Conservation (phyloP, 1,140 invertebrate genomes). For the Papilio dardanus region DNA sequence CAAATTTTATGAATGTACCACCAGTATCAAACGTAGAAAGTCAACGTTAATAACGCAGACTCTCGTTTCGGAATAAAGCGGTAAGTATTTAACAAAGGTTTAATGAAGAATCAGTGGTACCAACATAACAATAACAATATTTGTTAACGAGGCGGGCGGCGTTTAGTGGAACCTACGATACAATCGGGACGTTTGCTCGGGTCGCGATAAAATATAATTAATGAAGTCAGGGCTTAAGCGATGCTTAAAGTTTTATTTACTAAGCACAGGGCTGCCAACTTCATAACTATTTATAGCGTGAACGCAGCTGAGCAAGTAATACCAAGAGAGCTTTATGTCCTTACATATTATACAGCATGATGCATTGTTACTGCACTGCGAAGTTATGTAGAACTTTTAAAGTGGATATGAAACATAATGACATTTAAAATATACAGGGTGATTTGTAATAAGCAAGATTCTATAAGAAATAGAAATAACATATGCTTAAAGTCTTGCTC, state of each 20-base stretch:
- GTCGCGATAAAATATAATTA: background rate
- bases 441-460: background rate
- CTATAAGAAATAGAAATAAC: background rate
- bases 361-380: slow-evolving; percentile 9
- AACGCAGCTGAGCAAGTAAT: slow-evolving; percentile 13
- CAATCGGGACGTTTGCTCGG: no score
- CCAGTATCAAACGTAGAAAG: background rate
- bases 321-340: slow-evolving; percentile 25
- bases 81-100: background rate
- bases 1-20: background rate
- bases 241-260: slow-evolving; percentile 23
- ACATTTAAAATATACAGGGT: background rate
- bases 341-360: slow-evolving; percentile 18
- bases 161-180: slow-evolving; percentile 9
- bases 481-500: no score
- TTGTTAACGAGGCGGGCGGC: background rate
- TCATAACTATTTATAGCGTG: slow-evolving; percentile 16
- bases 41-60: no score
- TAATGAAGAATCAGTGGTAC: background rate
- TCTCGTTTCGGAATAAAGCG: background rate
- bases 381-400: background rate
- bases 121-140: slow-evolving; percentile 23
- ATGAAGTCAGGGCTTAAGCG: slow-evolving; percentile 23
- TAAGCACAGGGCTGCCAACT: slow-evolving; percentile 8
- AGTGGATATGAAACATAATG: background rate